phyloP scores from a whole-genome alignment of 2,113 vertebrate species.

The Noturus placidus region DNA sequence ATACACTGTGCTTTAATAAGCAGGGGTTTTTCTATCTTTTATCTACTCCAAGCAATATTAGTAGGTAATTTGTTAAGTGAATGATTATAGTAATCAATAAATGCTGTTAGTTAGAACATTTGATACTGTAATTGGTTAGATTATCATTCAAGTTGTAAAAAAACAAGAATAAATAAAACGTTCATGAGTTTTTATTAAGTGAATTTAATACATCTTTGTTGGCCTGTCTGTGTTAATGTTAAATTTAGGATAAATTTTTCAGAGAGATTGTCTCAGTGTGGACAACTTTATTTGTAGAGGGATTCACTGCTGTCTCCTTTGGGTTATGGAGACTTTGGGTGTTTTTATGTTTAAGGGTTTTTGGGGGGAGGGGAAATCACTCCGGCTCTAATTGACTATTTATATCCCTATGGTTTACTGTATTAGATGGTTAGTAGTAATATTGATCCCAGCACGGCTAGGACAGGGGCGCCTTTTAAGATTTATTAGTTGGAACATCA shows the following conservation, averaged over 20 bases:
- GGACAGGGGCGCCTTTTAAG: no score
- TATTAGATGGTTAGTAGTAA: no score
- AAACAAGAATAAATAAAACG: neutral
- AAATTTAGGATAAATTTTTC: neutral
- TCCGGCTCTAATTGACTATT: no score
- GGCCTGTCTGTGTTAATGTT: neutral
- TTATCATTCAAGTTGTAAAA: neutral
- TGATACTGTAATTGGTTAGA: neutral
- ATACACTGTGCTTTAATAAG: neutral
- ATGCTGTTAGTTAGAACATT: neutral
- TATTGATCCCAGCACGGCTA: no score
- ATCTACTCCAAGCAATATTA: neutral
- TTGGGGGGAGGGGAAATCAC: no score
- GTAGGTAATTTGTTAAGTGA: neutral
- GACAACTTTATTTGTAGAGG: no score
- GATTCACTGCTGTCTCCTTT: no score
- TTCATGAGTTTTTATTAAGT: neutral
- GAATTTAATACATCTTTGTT: neutral
- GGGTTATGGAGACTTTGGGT: no score
- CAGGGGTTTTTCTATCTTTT: neutral
- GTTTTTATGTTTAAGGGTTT: no score
- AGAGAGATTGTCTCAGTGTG: no score
- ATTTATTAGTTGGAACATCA: no score
- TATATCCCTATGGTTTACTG: no score
- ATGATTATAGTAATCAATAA: neutral